Evolutionary conservation across 2,888 invertebrate genomes (phyloP).

Genomic region (Folsomia candida): DNA sequence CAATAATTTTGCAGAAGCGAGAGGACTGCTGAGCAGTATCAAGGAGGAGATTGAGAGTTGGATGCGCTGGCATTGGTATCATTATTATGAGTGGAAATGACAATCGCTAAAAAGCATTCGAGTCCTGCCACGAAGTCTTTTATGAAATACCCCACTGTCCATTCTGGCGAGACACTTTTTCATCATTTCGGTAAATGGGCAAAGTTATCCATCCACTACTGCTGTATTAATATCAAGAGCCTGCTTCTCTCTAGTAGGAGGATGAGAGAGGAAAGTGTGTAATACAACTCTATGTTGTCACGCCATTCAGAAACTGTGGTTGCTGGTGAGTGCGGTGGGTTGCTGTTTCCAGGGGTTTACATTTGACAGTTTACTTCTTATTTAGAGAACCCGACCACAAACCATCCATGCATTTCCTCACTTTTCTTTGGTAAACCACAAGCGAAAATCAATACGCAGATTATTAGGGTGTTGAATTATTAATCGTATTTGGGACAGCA

Average conservation of each 20-base stretch:
- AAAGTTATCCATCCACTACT: background rate
- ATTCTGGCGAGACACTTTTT: background rate
- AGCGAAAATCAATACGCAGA: constrained; percentile 15
- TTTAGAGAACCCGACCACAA: too few species aligned
- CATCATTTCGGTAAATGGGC: background rate
- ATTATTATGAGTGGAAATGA: background rate
- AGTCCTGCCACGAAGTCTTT: constrained; percentile 5
- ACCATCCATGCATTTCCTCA: too few species aligned
- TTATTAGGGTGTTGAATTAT: constrained; percentile 11
- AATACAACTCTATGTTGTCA: too few species aligned
- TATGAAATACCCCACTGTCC: background rate
- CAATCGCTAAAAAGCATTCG: background rate
- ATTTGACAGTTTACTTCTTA: too few species aligned
- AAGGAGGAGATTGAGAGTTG: too few species aligned
- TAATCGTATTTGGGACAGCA: background rate
- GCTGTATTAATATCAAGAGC: background rate
- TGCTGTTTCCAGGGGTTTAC: too few species aligned
- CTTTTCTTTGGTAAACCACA: background rate
- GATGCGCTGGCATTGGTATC: background rate
- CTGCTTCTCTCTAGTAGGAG: background rate
- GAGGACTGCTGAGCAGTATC: too few species aligned
- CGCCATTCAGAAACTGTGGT: too few species aligned
- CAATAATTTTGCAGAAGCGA: too few species aligned
- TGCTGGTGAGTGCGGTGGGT: too few species aligned
- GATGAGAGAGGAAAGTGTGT: too few species aligned